Base-by-base conservation (phyloP, 2,888 invertebrate genomes). In the Diplazon laetatorius region DNA sequence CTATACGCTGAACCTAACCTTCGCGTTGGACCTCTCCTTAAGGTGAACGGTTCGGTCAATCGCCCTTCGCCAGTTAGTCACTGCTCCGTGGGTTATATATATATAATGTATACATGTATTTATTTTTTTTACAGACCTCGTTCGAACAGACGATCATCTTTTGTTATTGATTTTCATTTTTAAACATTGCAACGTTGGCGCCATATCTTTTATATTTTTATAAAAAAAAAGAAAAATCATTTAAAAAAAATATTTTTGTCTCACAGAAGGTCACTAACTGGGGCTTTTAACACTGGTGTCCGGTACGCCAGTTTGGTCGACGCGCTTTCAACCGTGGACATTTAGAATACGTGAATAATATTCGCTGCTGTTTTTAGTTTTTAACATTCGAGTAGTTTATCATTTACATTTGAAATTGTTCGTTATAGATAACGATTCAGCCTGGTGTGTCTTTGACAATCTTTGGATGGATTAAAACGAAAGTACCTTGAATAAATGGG, bases 401-500 rank as follows among this genome's bases (percentile, higher is more conserved):
- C 16, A 8, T 25, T 44, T 37, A 57, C 12, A n/a, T n/a, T n/a
- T n/a, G n/a, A n/a, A n/a, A n/a, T 71, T 59, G 12, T 62, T 12
- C 16, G 48, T 37, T 16, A 35, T 44, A 39, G n/a, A 62, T 44
- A 39, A 42, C 48, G 42, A 48, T 80, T 80, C 70, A 75, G 66
- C 62, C 72, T 68, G 63, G 65, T 75, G 73, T 80, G 80, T 82
- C 68, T 76, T 74, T 78, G 80, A 82, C 81, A 80, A 82, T 81
- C 82, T 80, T n/a, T 78, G 79, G 69, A 79, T 80, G 81, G 79
- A 76, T 71, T 82, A 70, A 74, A 68, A 82, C 81, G 81, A 82
- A 78, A 80, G 81, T 82, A 78, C 81, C 81, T 81, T 80, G 71
- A 80, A 82, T 82, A 82, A 82, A 82, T 82, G 82, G 81, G 80